phyloP scores from a whole-genome alignment of 2,113 vertebrate genomes.

The Cyrtonyx montezumae region DNA sequence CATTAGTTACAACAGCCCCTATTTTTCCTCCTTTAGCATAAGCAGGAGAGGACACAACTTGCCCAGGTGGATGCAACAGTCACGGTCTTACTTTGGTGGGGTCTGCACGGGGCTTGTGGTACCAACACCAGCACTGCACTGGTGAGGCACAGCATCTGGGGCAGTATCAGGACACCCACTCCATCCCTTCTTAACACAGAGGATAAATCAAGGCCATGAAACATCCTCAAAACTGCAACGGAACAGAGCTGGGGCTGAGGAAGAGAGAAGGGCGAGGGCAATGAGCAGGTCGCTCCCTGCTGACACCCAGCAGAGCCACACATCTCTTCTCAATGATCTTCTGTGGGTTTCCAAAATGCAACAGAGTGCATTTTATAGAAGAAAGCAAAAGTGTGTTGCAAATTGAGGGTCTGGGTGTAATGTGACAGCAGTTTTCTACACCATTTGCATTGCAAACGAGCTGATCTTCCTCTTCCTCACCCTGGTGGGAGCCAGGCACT shows the following conservation, averaged over 20 bases:
- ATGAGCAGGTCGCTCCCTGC: neutral
- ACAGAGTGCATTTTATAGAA: neutral
- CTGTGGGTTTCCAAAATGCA: too few species aligned
- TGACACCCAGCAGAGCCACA: neutral
- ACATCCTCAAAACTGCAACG: neutral
- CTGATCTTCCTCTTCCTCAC: constrained; percentile 2
- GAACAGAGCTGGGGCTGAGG: neutral
- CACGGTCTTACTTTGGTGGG: fast-evolving
- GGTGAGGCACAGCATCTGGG: neutral
- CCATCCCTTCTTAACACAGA: neutral
- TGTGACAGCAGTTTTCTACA: neutral
- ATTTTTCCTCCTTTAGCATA: neutral
- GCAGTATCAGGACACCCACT: neutral
- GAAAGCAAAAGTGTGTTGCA: neutral
- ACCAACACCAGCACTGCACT: neutral
- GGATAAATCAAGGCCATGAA: neutral
- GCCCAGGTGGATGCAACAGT: fast-evolving
- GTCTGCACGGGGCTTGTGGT: neutral
- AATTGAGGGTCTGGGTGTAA: neutral
- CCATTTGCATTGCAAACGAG: neutral
- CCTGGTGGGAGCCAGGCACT: fast-evolving
- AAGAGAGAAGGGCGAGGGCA: neutral
- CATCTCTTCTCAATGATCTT: neutral
- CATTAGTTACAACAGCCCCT: neutral
- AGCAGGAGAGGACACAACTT: fast-evolving